Percentiles rank a stretch among this genome's conserved stretches.
Evolutionary conservation across 2,797 vertebrate genomes (phyloP).

Genomic region (Muscicapa comitata): DNA sequence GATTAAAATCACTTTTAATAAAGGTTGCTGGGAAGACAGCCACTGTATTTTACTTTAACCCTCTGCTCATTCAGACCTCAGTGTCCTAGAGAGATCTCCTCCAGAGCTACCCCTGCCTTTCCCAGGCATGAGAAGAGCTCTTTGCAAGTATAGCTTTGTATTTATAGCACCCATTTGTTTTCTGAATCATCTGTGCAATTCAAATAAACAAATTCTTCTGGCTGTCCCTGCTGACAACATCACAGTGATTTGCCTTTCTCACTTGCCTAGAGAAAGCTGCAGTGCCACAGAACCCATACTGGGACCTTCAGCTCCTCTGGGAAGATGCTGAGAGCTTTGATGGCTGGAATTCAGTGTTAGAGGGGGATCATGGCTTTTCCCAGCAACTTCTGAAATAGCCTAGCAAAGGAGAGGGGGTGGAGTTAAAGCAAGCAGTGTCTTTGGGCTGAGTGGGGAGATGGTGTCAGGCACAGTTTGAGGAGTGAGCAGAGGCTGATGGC

Average conservation of each 20-base stretch:
- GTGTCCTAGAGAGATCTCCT: background rate
- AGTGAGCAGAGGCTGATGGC: background rate
- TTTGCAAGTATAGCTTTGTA: slow-evolving; percentile 16
- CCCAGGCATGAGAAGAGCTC: slow-evolving; percentile 32
- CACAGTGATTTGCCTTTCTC: background rate
- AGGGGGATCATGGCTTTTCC: background rate
- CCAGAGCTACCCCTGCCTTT: slow-evolving; percentile 8
- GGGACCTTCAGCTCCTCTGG: background rate
- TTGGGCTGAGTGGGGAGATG: background rate
- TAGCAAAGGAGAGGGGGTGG: background rate
- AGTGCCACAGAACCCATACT: background rate
- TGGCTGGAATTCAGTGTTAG: background rate
- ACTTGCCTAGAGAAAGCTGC: background rate
- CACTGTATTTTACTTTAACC: background rate
- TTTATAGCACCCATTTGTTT: slow-evolving; percentile 57
- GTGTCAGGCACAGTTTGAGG: background rate
- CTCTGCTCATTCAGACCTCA: background rate
- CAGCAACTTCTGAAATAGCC: background rate
- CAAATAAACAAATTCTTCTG: slow-evolving; percentile 14
- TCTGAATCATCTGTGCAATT: slow-evolving; percentile 43
- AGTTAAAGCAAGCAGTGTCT: background rate
- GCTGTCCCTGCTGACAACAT: background rate
- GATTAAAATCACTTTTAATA: background rate
- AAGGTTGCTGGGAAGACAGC: background rate
- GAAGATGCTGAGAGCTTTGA: slow-evolving; percentile 14